A percentile compares a stretch with the other conserved stretches of the same genome.
phyloP scores from a whole-genome alignment of 1,140 invertebrate genomes.

The Anastrepha ludens region DNA sequence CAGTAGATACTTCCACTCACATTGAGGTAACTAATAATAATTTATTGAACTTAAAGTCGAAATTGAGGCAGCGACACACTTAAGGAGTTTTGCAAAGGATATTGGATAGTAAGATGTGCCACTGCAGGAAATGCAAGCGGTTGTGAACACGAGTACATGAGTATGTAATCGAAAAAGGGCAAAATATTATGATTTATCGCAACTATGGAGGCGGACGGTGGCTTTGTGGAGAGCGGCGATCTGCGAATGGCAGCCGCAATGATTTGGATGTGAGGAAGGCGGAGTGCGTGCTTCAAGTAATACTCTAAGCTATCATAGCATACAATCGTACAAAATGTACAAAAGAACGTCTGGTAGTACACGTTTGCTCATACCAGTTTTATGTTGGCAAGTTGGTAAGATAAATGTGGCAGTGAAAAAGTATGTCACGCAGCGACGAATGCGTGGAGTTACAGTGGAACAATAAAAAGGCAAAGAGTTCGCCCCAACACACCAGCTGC shows the following conservation, averaged over 20 bases:
- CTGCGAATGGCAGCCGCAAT: conserved; percentile 10
- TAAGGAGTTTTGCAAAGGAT: conserved; percentile 30
- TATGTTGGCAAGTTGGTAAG: conserved; percentile 35
- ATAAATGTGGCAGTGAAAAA: conserved; percentile 39
- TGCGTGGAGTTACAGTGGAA: background rate
- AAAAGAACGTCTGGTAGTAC: background rate
- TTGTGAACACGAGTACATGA: background rate
- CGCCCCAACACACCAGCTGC: background rate
- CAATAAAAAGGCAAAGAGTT: conserved; percentile 8
- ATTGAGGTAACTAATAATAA: conserved; percentile 71
- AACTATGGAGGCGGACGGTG: conserved; percentile 26
- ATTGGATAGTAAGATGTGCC: conserved; percentile 1
- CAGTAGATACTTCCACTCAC: background rate
- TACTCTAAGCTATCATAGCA: conserved; percentile 14
- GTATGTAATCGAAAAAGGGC: background rate
- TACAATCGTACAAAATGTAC: background rate
- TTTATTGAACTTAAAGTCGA: conserved; percentile 65
- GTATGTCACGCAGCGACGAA: conserved; percentile 39
- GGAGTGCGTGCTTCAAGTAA: background rate
- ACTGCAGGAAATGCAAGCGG: background rate
- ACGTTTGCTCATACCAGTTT: background rate
- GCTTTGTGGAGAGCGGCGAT: conserved; percentile 8
- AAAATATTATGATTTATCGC: conserved; percentile 51
- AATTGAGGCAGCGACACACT: background rate
- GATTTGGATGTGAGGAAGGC: background rate